These are phyloP conservation scores for Anas flavirostris DNA, from an alignment of 2,797 vertebrate species.

Conservation along the genomic window DNA sequence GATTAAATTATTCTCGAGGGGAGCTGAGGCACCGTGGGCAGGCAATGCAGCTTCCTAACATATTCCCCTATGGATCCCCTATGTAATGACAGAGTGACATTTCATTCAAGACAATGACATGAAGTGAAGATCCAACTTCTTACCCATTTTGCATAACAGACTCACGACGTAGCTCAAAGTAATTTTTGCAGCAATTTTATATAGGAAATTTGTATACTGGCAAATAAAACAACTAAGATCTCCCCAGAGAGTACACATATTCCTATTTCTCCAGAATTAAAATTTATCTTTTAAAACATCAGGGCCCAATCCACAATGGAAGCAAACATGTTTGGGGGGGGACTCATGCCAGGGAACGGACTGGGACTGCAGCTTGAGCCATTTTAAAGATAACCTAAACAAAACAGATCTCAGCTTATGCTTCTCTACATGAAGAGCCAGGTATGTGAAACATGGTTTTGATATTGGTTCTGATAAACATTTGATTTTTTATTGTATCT, in stretches of 20 bases:
- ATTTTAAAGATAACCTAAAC: neutral
- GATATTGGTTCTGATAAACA: neutral
- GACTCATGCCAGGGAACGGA: neutral
- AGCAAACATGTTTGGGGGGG: neutral
- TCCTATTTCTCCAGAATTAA: neutral
- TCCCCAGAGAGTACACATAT: neutral
- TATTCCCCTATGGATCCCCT: neutral
- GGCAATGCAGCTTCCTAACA: neutral
- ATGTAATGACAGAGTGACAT: neutral
- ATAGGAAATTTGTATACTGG: neutral
- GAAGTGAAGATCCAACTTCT: neutral
- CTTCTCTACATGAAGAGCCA: neutral
- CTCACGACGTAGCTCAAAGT: neutral
- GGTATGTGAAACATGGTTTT: neutral
- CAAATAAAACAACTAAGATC: neutral
- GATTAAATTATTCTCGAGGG: conserved; percentile 6
- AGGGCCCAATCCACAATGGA: neutral
- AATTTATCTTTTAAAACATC: neutral
- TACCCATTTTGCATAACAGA: neutral
- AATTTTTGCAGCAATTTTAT: neutral
- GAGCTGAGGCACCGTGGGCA: neutral
- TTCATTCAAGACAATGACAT: neutral
- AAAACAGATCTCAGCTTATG: neutral
- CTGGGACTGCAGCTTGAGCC: neutral
- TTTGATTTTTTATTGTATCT: neutral